Evolutionary conservation across 35 echinoderm and acorn worm species (phyloP), one percentile per base, ranked within the genome.

Genomic region (Patiria miniata): DNA sequence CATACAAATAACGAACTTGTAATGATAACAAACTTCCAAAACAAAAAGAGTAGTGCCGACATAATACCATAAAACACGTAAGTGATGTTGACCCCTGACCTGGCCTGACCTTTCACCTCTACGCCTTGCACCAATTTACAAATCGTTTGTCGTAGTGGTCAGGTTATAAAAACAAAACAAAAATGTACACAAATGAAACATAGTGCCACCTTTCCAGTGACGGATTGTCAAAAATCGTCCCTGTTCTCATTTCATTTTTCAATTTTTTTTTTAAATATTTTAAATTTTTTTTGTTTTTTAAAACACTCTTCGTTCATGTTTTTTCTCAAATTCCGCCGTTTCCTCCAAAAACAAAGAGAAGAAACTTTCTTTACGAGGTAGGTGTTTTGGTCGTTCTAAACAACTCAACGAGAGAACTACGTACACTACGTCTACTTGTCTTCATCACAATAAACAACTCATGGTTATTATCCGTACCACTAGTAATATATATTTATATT

Each of bases 401-500:
- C 42, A 47, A 47, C 19, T 73, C 29, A 34, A 73, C 65, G 29
- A 73, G 15, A 14, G 19, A 26, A 22, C 14, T 12, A 28, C 65
- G 21, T 32, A 30, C 14, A 73, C 65, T 73, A 73, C 65, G 29
- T 32, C 65, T 32, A 73, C 34, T 73, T 14, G 21, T 47, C 26
- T 73, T 73, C 21, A 73, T 30, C 65, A 73, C 65, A 73, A 73
- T 73, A 73, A 26, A 73, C 65, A 32, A 73, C 15, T 73, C 65
- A 73, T 32, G 65, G 65, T 73, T 73, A 73, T 73, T 14, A 34
- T 32, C 34, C 34, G 29, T 73, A 73, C 65, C 65, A 73, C 65
- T 73, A 73, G 21, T 32, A 32, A 32, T 73, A 73, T 73, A 73
- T 73, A 73, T 73, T 28, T 73, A 73, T 73, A 73, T n/a, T 73